Percentiles rank a stretch among this genome's conserved stretches.
These are phyloP conservation scores for Penelope pileata DNA, from an alignment of 2,113 vertebrate species.

Conservation along the genomic window DNA sequence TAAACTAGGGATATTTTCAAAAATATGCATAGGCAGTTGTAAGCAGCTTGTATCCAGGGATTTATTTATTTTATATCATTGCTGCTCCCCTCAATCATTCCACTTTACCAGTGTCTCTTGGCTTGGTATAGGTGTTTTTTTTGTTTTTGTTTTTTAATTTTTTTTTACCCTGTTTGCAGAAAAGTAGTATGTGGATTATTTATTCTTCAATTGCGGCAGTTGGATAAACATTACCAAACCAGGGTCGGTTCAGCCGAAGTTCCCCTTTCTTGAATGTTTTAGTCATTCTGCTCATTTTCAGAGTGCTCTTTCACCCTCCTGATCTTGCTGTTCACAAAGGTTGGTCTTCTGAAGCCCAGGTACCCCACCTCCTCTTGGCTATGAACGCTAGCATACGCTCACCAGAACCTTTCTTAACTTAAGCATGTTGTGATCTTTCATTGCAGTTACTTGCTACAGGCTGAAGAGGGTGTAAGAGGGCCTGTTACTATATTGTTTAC, in stretches of 20 bases:
- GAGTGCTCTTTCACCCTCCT: background rate
- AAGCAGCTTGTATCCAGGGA: background rate
- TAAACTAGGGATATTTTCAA: background rate
- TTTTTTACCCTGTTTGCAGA: background rate
- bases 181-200: background rate
- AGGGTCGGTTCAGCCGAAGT: background rate
- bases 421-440: background rate
- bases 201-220: background rate
- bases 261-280: background rate
- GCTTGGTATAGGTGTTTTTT: too few species aligned
- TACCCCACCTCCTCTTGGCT: background rate
- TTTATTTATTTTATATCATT: fast-evolving
- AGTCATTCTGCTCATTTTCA: fast-evolving
- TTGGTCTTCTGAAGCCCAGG: background rate
- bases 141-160: background rate
- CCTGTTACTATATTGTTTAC: background rate
- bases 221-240: background rate
- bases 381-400: background rate
- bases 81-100: background rate
- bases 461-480: background rate
- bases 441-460: background rate
- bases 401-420: background rate
- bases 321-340: background rate
- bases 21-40: background rate
- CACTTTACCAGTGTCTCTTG: background rate